Evolutionary conservation across 2,113 vertebrate genomes (phyloP).

Genomic region (Hystrix brachyura): DNA sequence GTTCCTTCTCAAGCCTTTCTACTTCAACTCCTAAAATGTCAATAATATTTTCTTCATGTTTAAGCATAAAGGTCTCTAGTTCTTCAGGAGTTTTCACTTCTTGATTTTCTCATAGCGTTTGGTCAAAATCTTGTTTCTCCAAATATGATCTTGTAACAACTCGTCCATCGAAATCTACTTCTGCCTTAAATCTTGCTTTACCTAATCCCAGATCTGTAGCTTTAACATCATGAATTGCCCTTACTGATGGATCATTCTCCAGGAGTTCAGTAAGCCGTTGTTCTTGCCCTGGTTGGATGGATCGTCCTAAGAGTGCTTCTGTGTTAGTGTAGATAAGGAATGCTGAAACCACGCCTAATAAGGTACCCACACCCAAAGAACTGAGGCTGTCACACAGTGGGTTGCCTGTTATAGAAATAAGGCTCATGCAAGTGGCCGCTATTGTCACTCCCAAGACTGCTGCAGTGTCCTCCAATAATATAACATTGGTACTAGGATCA

Average conservation of each 20-base stretch:
- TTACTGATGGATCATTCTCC: slow-evolving; percentile 97
- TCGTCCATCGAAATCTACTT: slow-evolving; percentile 98
- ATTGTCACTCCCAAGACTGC: slow-evolving; percentile 96
- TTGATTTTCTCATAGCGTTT: slow-evolving; percentile 98
- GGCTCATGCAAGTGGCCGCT: slow-evolving; percentile 96
- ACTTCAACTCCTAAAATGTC: slow-evolving; percentile 98
- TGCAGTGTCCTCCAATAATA: slow-evolving; percentile 97
- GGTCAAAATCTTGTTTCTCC: slow-evolving; percentile 99
- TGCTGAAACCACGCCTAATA: slow-evolving; percentile 95
- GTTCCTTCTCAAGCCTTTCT: slow-evolving; percentile 97
- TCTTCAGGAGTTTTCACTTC: slow-evolving; percentile 97
- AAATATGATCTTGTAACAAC: slow-evolving; percentile 98
- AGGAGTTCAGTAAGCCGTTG: slow-evolving; percentile 97
- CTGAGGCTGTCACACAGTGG: slow-evolving; percentile 96
- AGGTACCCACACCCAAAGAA: slow-evolving; percentile 96
- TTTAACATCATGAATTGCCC: slow-evolving; percentile 99
- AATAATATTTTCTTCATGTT: slow-evolving; percentile 98
- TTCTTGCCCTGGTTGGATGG: slow-evolving; percentile 95
- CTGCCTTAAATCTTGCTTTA: slow-evolving; percentile 99
- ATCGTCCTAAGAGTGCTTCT: slow-evolving; percentile 96
- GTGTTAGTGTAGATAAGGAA: slow-evolving; percentile 99
- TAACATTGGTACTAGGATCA: slow-evolving; percentile 98
- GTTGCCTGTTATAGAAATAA: slow-evolving; percentile 98
- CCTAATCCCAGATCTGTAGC: slow-evolving; percentile 98
- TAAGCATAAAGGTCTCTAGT: slow-evolving; percentile 98